Conservation (phyloP, 2,888 invertebrate species). For the Dioctria rufipes region DNA sequence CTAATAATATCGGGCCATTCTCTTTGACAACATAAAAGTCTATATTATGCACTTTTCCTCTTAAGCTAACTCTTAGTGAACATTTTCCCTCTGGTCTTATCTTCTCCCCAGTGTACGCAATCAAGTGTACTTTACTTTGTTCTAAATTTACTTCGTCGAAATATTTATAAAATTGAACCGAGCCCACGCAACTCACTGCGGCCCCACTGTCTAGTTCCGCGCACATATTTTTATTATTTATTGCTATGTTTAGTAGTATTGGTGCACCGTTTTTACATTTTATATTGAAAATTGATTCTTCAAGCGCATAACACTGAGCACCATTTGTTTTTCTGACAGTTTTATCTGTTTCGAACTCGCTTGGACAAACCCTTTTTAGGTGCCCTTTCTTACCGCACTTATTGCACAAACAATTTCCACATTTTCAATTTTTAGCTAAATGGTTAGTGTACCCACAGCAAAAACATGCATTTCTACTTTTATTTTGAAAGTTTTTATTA, state of each 20-base stretch:
- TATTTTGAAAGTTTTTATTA: too few species aligned
- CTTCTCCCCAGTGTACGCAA: not conserved
- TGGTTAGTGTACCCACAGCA: not conserved
- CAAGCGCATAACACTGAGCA: too few species aligned
- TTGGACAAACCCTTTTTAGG: too few species aligned
- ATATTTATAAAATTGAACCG: not conserved
- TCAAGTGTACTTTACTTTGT: not conserved
- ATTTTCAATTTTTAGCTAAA: not conserved
- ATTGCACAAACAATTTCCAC: not conserved
- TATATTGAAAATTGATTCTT: too few species aligned
- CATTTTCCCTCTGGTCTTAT: not conserved
- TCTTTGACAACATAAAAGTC: not conserved
- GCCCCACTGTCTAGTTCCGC: not conserved
- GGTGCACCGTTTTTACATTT: not conserved
- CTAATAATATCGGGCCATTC: too few species aligned
- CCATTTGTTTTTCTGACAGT: not conserved
- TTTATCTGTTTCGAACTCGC: too few species aligned
- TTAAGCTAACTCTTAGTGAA: too few species aligned
- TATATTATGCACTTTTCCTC: too few species aligned
- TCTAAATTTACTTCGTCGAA: not conserved
- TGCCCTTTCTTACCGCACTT: not conserved
- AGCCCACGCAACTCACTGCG: not conserved
- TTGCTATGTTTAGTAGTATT: too few species aligned
- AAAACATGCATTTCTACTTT: not conserved
- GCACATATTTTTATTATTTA: too few species aligned